Percentiles rank a stretch among this genome's conserved stretches.
phyloP scores from a whole-genome alignment of 2,888 invertebrate genomes.

The Caenorhabditis sp. region DNA sequence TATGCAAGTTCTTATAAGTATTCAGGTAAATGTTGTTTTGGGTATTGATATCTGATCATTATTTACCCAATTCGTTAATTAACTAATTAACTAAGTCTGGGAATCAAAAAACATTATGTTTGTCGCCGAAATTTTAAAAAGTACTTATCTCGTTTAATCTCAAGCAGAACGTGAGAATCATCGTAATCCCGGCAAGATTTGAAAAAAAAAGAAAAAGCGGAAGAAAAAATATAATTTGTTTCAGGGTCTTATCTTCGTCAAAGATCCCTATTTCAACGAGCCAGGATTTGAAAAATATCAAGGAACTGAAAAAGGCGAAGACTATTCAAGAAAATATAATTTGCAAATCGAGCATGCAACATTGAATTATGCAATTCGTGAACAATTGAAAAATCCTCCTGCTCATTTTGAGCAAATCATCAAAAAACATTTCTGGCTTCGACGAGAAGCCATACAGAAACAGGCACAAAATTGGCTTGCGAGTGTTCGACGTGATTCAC shows the following conservation, averaged over 20 bases:
- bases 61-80: not conserved
- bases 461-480: slow-evolving; percentile 59
- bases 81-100: not conserved
- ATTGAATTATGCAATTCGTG: slow-evolving; percentile 68
- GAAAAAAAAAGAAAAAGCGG: not conserved
- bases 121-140: not conserved
- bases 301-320: slow-evolving; percentile 66
- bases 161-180: not conserved
- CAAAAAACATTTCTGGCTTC: slow-evolving; percentile 69
- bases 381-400: slow-evolving; percentile 63
- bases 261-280: slow-evolving; percentile 78
- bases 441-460: slow-evolving; percentile 62
- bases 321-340: slow-evolving; percentile 67
- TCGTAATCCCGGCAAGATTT: too few relatives aligned
- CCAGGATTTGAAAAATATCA: slow-evolving; percentile 75
- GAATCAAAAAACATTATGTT: not conserved
- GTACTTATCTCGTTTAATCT: not conserved
- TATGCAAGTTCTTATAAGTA: slow-evolving; percentile 70
- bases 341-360: slow-evolving; percentile 70
- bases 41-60: too few relatives aligned
- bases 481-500: slow-evolving; percentile 47
- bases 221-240: slow-evolving; percentile 55
- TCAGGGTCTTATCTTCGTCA: slow-evolving; percentile 76
- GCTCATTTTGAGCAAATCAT: slow-evolving; percentile 67
- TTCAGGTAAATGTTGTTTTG: slow-evolving; percentile 56